Evolutionary conservation across 2,888 invertebrate species (phyloP).

Genomic region (Drosophila diplacantha): DNA sequence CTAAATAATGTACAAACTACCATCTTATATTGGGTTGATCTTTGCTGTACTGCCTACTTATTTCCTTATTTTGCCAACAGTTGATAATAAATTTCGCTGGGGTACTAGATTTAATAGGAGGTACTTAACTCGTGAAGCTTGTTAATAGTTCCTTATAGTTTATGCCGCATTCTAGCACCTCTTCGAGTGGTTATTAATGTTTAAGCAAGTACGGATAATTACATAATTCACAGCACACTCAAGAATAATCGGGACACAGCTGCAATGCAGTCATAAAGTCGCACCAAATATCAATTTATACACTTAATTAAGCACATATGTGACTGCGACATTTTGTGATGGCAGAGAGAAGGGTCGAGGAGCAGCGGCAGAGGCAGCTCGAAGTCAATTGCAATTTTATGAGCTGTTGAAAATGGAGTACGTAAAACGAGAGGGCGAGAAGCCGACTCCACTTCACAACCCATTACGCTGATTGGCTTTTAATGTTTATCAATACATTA

Average conservation of each 20-base stretch:
- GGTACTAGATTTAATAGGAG: neutral
- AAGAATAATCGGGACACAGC: conserved; percentile 53
- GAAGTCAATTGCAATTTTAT: conserved; percentile 70
- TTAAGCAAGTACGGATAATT: conserved; percentile 31
- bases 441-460: conserved; percentile 58
- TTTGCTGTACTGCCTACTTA: neutral
- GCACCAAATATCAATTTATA: conserved; percentile 70
- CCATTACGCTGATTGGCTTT: conserved; percentile 71
- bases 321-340: conserved; percentile 66
- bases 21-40: no score
- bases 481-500: conserved; percentile 71
- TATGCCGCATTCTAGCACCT: conserved; percentile 5
- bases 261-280: conserved; percentile 68
- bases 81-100: no score
- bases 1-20: no score
- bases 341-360: conserved; percentile 3
- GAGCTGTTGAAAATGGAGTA: conserved; percentile 69
- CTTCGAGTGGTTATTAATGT: conserved; percentile 13
- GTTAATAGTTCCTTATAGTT: neutral
- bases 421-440: conserved; percentile 26
- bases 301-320: conserved; percentile 71
- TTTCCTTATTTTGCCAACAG: neutral
- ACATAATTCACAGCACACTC: conserved; percentile 44
- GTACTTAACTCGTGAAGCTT: neutral
- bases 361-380: conserved; percentile 26